Evolutionary conservation across 2,888 invertebrate genomes (phyloP).

Genomic region (Chrysopilus asiliformis): DNA sequence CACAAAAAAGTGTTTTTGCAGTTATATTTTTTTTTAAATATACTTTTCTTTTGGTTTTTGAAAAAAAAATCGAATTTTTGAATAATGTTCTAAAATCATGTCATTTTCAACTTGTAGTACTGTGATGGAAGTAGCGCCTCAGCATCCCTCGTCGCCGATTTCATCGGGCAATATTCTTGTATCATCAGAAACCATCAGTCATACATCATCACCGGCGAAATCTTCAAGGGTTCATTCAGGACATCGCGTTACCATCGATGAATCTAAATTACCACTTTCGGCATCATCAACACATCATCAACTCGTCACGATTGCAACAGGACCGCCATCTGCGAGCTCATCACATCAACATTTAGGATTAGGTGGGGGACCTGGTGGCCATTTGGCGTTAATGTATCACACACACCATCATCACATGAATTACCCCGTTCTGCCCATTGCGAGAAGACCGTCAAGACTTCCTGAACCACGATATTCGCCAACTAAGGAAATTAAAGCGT

Average conservation of each 20-base stretch:
- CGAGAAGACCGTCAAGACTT: slow-evolving; percentile 30
- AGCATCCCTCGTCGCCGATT: slow-evolving; percentile 60
- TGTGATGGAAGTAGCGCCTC: slow-evolving; percentile 20
- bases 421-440: slow-evolving; percentile 32
- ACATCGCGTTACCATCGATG: slow-evolving; percentile 36
- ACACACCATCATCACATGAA: slow-evolving; percentile 31
- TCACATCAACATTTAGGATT: slow-evolving; percentile 11
- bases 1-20: no score
- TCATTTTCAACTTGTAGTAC: no score
- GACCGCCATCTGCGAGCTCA: slow-evolving; percentile 10
- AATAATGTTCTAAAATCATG: no score
- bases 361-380: slow-evolving; percentile 20
- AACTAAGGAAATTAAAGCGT: slow-evolving; percentile 31
- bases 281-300: slow-evolving; percentile 26
- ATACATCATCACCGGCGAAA: slow-evolving; percentile 48
- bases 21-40: no score
- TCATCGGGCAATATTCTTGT: slow-evolving; percentile 61
- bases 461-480: slow-evolving; percentile 15
- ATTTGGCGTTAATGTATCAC: slow-evolving; percentile 34
- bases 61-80: no score
- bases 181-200: slow-evolving; percentile 60
- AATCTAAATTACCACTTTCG: slow-evolving; percentile 29
- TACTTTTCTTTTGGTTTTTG: no score
- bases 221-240: slow-evolving; percentile 26
- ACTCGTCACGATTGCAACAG: slow-evolving; percentile 13